Percentiles rank a stretch among this genome's conserved stretches.
phyloP scores from a whole-genome alignment of 2,888 invertebrate genomes.

The Microplitis manilae region DNA sequence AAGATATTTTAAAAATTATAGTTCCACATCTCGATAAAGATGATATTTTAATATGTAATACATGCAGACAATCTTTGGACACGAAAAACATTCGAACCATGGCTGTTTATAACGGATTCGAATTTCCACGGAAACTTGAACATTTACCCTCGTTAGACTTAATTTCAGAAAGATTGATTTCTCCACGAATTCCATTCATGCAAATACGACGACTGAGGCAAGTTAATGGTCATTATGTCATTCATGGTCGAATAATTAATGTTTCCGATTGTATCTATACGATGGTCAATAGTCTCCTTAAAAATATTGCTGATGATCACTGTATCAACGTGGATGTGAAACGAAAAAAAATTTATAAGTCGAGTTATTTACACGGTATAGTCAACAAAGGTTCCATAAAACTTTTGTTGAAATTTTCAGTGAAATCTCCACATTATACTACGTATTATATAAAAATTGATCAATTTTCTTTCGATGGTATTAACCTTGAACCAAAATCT shows the following conservation, averaged over 20 bases:
- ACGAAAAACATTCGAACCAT: slow-evolving; percentile 23
- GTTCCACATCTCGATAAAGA: not conserved
- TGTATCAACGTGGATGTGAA: slow-evolving; percentile 55
- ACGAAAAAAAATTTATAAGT: slow-evolving; percentile 50
- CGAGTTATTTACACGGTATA: slow-evolving; percentile 50
- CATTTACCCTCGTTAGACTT: slow-evolving; percentile 49
- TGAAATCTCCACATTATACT: slow-evolving; percentile 35
- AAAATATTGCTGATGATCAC: slow-evolving; percentile 56
- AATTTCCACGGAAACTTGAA: slow-evolving; percentile 20
- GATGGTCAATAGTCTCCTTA: slow-evolving; percentile 51
- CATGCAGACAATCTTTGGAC: not conserved
- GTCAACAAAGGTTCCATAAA: slow-evolving; percentile 50
- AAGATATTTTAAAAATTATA: slow-evolving; percentile 13
- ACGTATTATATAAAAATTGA: slow-evolving; percentile 44
- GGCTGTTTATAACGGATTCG: slow-evolving; percentile 28
- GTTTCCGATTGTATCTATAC: slow-evolving; percentile 55
- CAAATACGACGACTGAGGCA: slow-evolving; percentile 52
- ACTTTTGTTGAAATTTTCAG: slow-evolving; percentile 49
- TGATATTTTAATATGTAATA: not conserved
- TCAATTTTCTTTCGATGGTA: slow-evolving; percentile 26
- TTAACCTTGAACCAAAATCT: too few species aligned
- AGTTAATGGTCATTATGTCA: slow-evolving; percentile 54
- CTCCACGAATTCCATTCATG: slow-evolving; percentile 54
- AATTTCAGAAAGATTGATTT: slow-evolving; percentile 52
- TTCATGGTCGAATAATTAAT: slow-evolving; percentile 57